Evolutionary conservation across 2,888 invertebrate species (phyloP), one percentile per base, ranked within the genome.

Genomic region (Calameuta pallipes): DNA sequence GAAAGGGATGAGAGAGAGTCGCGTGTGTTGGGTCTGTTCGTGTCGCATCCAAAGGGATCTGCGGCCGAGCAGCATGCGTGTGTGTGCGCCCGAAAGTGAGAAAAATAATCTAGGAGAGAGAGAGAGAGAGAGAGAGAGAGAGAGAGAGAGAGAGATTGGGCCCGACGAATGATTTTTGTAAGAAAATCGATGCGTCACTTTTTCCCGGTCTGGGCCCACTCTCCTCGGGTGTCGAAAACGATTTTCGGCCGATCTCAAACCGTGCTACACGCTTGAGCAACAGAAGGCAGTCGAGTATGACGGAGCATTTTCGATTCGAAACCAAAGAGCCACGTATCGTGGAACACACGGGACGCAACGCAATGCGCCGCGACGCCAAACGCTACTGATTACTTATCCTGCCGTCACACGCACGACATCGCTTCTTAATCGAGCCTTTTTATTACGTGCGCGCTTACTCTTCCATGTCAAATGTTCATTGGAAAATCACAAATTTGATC

Each of bases 181-280:
- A 82, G 84, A 84, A 87, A 89, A 89, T 83, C 88, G 89, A 87
- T 89, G 89, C 89, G 89, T 90, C 89, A 90, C 86, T 88, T 87
- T 86, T 85, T 85, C 83, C 83, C 69, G 70, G 15, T 15, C 41
- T 15, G 41, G 41, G 70, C 70, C 33, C 70, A 33, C 33, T 33
- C 31, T 70, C 11, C 30, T 70, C 70, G 70, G 70, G 70, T 70
- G 75, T 71, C 34, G 75, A 75, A 80, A 80, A 76, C 71, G 82
- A 82, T 83, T 79, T 81, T 82, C 79, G 74, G 77, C 76, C 68
- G 74, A 75, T 75, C 78, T 74, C 74, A 1, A 41, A 41, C 15
- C 70, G 70, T 33, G 70, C 70, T 30, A 33, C 70, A 70, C 70
- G 70, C 83, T 85, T 83, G 83, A 79, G 85, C 85, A 89, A 89